phyloP scores from a whole-genome alignment of 2,888 invertebrate species.

The Nudaria mundana region DNA sequence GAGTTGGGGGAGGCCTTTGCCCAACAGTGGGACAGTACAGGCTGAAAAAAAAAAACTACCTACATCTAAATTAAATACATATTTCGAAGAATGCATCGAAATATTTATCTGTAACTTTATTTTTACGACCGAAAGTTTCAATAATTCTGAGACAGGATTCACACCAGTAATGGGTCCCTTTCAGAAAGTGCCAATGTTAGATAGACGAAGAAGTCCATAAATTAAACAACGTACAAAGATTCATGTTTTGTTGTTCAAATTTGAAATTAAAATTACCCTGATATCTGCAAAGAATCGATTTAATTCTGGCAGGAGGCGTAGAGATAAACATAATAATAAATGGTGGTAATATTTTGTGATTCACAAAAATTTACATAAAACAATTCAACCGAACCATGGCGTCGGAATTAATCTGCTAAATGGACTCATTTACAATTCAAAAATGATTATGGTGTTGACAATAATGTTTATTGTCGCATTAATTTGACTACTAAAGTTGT shows the following conservation, averaged over 20 bases:
- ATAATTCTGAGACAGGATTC: too few species aligned
- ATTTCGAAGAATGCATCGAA: too few species aligned
- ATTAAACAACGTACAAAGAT: too few species aligned
- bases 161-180: too few species aligned
- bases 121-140: too few species aligned
- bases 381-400: constrained; percentile 26
- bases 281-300: constrained; percentile 1
- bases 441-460: constrained; percentile 34
- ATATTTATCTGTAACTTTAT: too few species aligned
- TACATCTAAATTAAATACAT: too few species aligned
- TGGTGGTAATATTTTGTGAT: constrained; percentile 21
- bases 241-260: not conserved
- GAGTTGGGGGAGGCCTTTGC: too few species aligned
- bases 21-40: too few species aligned
- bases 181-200: too few species aligned
- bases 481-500: constrained; percentile 29
- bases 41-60: too few species aligned
- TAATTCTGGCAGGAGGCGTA: constrained; percentile 1
- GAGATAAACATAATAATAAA: constrained; percentile 21
- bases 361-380: constrained; percentile 31
- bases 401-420: constrained; percentile 31
- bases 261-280: not conserved
- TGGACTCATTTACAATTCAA: constrained; percentile 34
- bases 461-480: constrained; percentile 32
- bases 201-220: too few species aligned